phyloP scores from a whole-genome alignment of 2,797 vertebrate genomes.

The Sparus aurata region DNA sequence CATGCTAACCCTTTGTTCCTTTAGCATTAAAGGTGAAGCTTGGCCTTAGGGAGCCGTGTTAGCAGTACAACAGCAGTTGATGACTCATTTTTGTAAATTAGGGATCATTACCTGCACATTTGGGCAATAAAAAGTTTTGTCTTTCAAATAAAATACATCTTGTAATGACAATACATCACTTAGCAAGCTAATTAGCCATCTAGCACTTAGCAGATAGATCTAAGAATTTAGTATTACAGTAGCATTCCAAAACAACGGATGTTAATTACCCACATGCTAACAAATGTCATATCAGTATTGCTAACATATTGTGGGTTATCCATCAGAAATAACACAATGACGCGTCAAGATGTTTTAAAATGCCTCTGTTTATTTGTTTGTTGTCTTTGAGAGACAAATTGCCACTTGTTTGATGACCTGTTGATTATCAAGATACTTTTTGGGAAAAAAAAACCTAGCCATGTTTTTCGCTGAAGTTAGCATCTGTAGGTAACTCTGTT shows the following conservation, averaged over 20 bases:
- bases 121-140: not conserved
- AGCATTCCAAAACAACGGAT: not conserved
- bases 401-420: slow-evolving; percentile 47
- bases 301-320: not conserved
- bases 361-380: not conserved
- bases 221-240: not conserved
- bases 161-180: not conserved
- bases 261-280: slow-evolving; percentile 9
- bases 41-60: not conserved
- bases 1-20: not conserved
- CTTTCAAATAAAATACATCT: not conserved
- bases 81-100: not conserved
- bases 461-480: slow-evolving; percentile 59
- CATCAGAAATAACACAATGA: no score
- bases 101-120: not conserved
- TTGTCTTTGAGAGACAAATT: slow-evolving; percentile 42
- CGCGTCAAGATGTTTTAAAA: not conserved
- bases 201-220: not conserved
- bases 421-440: slow-evolving; percentile 39
- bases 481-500: slow-evolving; percentile 63
- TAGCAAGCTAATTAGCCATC: not conserved
- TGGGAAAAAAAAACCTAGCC: slow-evolving; percentile 23
- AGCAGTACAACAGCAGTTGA: not conserved
- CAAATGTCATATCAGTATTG: not conserved
- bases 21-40: not conserved